Evolutionary conservation across 2,888 invertebrate species (phyloP).

Genomic region (Heliconius erato): DNA sequence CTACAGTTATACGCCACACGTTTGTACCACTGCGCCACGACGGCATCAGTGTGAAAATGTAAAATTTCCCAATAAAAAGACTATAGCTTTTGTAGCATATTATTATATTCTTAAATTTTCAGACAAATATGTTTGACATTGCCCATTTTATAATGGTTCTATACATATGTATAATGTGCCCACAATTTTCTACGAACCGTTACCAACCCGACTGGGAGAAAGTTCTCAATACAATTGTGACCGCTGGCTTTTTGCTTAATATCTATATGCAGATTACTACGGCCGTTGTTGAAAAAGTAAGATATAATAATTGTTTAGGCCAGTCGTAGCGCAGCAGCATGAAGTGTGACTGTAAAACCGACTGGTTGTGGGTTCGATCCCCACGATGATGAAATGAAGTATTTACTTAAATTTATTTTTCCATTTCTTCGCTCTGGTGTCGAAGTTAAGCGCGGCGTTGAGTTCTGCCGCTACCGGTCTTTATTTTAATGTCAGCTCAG

Average conservation of each 20-base stretch:
- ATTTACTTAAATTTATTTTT: too few relatives aligned
- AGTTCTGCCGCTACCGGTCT: too few relatives aligned
- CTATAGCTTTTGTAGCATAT: background rate
- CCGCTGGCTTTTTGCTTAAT: conserved; percentile 73
- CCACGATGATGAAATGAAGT: too few relatives aligned
- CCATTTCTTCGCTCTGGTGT: too few relatives aligned
- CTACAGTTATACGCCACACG: too few relatives aligned
- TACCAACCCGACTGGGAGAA: conserved; percentile 65
- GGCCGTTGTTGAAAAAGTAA: conserved; percentile 76
- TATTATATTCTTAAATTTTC: conserved; percentile 51
- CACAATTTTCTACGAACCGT: conserved; percentile 70
- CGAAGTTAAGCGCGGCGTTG: too few relatives aligned
- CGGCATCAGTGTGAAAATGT: background rate
- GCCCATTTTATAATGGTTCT: conserved; percentile 75
- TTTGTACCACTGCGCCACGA: too few relatives aligned
- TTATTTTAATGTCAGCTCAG: too few relatives aligned
- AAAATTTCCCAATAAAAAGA: background rate
- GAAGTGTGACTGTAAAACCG: too few relatives aligned
- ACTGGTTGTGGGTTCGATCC: too few relatives aligned
- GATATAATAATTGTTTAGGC: background rate
- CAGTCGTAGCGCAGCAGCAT: too few relatives aligned
- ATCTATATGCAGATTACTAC: conserved; percentile 82
- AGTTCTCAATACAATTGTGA: conserved; percentile 69
- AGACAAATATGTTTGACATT: conserved; percentile 76
- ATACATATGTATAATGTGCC: conserved; percentile 74